Base-by-base conservation (phyloP, 2,113 vertebrate genomes). In the Coracopsis vasa region DNA sequence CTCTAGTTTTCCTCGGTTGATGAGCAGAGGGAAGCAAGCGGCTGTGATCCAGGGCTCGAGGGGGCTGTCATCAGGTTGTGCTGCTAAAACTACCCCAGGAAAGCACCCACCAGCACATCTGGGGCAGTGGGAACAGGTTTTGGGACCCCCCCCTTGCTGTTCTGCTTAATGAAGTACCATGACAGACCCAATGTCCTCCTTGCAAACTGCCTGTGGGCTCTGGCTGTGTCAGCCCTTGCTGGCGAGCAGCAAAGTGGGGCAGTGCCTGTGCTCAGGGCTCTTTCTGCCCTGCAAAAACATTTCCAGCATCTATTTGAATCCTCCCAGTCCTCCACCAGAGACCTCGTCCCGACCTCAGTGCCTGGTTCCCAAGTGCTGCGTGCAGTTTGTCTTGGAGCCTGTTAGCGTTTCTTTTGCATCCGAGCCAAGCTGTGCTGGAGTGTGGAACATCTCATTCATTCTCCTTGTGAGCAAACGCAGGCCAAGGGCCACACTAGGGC, bases 281-380 rank as follows among this genome's bases (percentile, higher is more conserved):
- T 88, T 51, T 81, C 56, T 93, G 80, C 91, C 93, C 80, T 91
- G 91, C 91, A 85, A 61, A 91, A 95, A 96, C 79, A 93, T 94
- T 95, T 96, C 82, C 90, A 80, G 90, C 94, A 79, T 91, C 93
- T 77, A 17, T 92, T 84, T 80, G 94, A 50, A 89, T 71, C 65
- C 86, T 95, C 80, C 88, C 86, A 31, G 1, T 61, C 62, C 90
- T 62, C 64, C 94, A 19, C 28, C 66, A 7, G 80, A 0, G 29
- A 37, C 86, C 86, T 91, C 44, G 29, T 61, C 48, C 87, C 29
- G 85, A 92, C 94, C 94, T 58, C 92, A 77, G 31, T 1, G 72
- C 95, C 92, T 48, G 75, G 25, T 80, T 79, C 92, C 95, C 62
- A 39, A 91, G 92, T 2, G 69, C 92, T 45, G 77, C 33, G 0